A percentile compares a stretch with the other conserved stretches of the same genome.
Conservation (phyloP, 1,140 invertebrate genomes). For the Chionoecetes opilio region DNA sequence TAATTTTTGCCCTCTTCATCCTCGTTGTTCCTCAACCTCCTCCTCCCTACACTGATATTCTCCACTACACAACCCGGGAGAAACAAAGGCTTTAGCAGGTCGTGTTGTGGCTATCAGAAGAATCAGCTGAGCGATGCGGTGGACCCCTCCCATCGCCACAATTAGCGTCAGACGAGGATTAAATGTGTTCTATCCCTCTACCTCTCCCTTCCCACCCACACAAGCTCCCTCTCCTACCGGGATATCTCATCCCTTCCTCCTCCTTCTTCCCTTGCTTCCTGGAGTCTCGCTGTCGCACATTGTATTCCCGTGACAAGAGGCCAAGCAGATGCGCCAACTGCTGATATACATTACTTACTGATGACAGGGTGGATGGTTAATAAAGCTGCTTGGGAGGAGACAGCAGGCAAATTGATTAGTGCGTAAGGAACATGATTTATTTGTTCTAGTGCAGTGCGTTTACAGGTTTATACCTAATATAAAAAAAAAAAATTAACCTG, state of each 20-base stretch:
- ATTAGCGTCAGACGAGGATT: constrained; percentile 51
- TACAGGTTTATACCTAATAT: not conserved
- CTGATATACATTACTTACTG: not conserved
- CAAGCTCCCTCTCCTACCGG: not conserved
- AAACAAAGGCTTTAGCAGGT: too few relatives aligned
- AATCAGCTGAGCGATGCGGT: too few relatives aligned
- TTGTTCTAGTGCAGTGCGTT: not conserved
- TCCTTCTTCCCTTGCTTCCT: not conserved
- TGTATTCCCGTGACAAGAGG: constrained; percentile 40
- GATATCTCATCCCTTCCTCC: constrained; percentile 36
- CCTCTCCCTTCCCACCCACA: too few relatives aligned
- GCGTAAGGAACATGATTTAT: too few relatives aligned
- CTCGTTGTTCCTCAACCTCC: too few relatives aligned
- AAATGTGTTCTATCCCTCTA: constrained; percentile 3
- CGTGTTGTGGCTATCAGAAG: too few relatives aligned
- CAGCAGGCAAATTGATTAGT: not conserved
- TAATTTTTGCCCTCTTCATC: too few relatives aligned
- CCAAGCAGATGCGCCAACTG: not conserved
- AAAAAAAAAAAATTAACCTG: not conserved
- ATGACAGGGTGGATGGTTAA: not conserved
- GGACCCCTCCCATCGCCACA: constrained; percentile 35
- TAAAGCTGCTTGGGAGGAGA: not conserved
- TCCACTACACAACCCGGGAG: too few relatives aligned
- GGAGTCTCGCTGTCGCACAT: constrained; percentile 17
- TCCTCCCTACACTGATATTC: too few relatives aligned